Conservation (phyloP, 2,888 invertebrate species). For the Meteorus cinctellus region DNA sequence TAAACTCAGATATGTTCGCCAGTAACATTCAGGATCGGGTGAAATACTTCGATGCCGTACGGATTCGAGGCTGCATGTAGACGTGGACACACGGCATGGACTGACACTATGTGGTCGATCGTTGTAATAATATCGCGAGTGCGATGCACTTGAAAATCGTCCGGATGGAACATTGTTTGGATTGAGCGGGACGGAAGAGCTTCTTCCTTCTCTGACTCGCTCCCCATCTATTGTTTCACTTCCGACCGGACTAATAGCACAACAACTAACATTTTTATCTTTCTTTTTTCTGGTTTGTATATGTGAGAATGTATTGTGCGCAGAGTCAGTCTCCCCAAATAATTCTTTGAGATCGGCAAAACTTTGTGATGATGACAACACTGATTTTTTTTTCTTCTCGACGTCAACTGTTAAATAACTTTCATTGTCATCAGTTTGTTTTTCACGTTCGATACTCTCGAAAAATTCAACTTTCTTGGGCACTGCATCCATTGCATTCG, state of each 20-base stretch:
- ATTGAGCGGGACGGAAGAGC: slow-evolving; percentile 63
- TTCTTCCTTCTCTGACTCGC: slow-evolving; percentile 58
- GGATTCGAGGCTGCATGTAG: slow-evolving; percentile 79
- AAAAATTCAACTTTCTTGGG: slow-evolving; percentile 87
- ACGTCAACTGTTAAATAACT: not conserved
- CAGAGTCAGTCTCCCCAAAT: slow-evolving; percentile 84
- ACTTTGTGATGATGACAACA: slow-evolving; percentile 79
- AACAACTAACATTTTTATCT: slow-evolving; percentile 25
- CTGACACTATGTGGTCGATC: slow-evolving; percentile 70
- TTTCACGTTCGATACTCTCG: slow-evolving; percentile 77
- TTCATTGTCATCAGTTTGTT: slow-evolving; percentile 50
- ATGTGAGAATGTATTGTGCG: slow-evolving; percentile 75
- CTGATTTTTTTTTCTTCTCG: slow-evolving; percentile 58
- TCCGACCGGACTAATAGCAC: slow-evolving; percentile 75
- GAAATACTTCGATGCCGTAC: slow-evolving; percentile 83
- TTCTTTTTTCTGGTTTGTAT: not conserved
- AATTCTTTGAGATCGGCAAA: slow-evolving; percentile 86
- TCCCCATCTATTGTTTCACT: slow-evolving; percentile 50
- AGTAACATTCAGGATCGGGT: slow-evolving; percentile 83
- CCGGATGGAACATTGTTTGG: slow-evolving; percentile 56
- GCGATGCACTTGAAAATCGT: slow-evolving; percentile 59
- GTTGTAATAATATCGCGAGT: slow-evolving; percentile 63
- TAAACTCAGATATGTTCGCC: slow-evolving; percentile 81
- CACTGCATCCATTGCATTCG: slow-evolving; percentile 77
- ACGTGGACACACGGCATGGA: slow-evolving; percentile 69